Evolutionary conservation across 2,888 invertebrate genomes (phyloP), one percentile per base, ranked within the genome.

Genomic region (Cremastinae sp.): DNA sequence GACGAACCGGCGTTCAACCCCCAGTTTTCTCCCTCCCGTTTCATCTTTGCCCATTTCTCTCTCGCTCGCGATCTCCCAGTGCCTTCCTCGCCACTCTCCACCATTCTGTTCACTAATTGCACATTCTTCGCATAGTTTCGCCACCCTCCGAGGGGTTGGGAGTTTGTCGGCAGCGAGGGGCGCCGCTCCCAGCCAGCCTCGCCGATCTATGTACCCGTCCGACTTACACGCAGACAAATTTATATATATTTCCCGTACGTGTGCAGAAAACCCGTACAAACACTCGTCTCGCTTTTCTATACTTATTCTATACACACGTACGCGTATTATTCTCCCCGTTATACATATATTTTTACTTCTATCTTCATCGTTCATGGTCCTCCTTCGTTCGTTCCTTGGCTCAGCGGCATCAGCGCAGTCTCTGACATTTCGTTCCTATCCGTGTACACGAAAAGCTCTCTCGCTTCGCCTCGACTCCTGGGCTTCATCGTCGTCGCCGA

Each of bases 81-180:
- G 85, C 82, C 80, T 80, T 81, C 85, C 84, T 84, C 84, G 83
- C 90, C 90, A 90, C 91, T 83, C 84, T 84, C 91, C 77, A 91
- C 92, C 92, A 92, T 93, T 93, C 93, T 88, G 94, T 93, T 94
- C 95, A 95, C 96, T 96, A 96, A 96, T 96, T 96, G 96, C 95
- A 95, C 96, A 96, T 96, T 96, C 96, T 95, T 96, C 95, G 95
- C 96, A 96, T 96, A 96, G 96, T 96, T 96, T 95, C 94, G 94
- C 93, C 93, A 93, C 85, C 87, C 87, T 84, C 84, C 71, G 68
- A 61, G 61, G 56, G 77, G 74, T 79, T 90, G 90, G 90, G 80
- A 78, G 79, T 79, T 72, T 74, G 66, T 75, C 74, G 72, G 76
- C 73, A 64, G 43, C 71, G 73, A 68, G 74, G 62, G 75, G 75